phyloP scores from a whole-genome alignment of 1,140 invertebrate genomes.

The Magallana ariakensis region DNA sequence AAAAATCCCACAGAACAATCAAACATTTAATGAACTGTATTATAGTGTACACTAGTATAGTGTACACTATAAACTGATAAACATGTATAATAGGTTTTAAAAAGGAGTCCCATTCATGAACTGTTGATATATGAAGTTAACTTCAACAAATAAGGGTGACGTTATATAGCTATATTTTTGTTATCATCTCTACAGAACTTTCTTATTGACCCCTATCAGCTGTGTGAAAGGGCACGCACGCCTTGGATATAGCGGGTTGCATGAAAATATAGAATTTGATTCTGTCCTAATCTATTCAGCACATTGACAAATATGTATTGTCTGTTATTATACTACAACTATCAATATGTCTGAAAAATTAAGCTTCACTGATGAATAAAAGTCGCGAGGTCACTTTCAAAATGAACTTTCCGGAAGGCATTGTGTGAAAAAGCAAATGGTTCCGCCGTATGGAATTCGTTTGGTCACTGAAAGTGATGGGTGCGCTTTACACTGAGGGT shows the following conservation, averaged over 20 bases:
- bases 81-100: no score
- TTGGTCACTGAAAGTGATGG: neutral
- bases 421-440: neutral
- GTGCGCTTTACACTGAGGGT: neutral
- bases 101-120: no score
- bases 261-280: neutral
- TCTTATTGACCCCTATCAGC: constrained; percentile 27
- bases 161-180: no score
- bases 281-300: neutral
- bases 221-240: constrained; percentile 28
- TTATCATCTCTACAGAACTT: no score
- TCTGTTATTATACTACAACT: neutral
- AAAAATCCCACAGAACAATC: no score
- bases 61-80: no score
- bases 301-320: neutral
- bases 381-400: constrained; percentile 37
- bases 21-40: no score
- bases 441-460: neutral
- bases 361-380: neutral
- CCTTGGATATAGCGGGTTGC: neutral
- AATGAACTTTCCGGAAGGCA: constrained; percentile 26
- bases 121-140: no score
- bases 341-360: neutral
- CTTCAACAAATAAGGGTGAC: no score
- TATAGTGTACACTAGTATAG: no score